phyloP scores from a whole-genome alignment of 2,797 vertebrate genomes.

The Danionella dracula region DNA sequence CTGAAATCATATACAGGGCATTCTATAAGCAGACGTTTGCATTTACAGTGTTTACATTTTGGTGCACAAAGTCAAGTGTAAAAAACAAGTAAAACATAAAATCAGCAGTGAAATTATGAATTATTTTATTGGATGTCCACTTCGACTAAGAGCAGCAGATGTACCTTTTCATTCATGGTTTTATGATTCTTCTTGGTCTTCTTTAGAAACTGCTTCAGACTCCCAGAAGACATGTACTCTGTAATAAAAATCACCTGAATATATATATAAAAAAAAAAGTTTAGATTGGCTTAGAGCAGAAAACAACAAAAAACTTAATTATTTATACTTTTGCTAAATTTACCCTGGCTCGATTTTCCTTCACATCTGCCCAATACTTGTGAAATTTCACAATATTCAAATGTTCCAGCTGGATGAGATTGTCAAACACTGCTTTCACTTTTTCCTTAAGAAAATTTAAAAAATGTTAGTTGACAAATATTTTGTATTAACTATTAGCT shows the following conservation, averaged over 20 bases:
- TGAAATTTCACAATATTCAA: constrained; percentile 98
- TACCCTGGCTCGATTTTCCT: constrained; percentile 95
- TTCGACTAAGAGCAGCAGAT: not conserved
- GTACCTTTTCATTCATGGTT: constrained; percentile 98
- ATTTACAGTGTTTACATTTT: too few species aligned
- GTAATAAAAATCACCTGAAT: constrained; percentile 98
- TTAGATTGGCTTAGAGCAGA: not conserved
- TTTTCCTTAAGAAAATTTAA: constrained; percentile 76
- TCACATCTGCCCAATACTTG: constrained; percentile 98
- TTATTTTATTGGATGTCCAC: not conserved
- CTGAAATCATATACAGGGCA: too few species aligned
- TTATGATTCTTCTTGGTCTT: constrained; percentile 99
- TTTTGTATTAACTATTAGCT: too few species aligned
- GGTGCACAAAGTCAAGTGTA: too few species aligned
- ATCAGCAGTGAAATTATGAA: too few species aligned
- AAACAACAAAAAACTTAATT: not conserved
- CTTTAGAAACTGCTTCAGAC: constrained; percentile 97
- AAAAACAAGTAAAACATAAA: too few species aligned
- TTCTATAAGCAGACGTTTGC: too few species aligned
- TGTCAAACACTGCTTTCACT: constrained; percentile 96
- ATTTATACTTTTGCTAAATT: not conserved
- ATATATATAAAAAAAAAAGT: not conserved
- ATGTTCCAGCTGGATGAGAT: constrained; percentile 97
- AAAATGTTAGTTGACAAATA: too few species aligned
- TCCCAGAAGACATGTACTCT: constrained; percentile 98